phyloP scores from a whole-genome alignment of 2,888 invertebrate species.

The Cecidostiba fungosa region DNA sequence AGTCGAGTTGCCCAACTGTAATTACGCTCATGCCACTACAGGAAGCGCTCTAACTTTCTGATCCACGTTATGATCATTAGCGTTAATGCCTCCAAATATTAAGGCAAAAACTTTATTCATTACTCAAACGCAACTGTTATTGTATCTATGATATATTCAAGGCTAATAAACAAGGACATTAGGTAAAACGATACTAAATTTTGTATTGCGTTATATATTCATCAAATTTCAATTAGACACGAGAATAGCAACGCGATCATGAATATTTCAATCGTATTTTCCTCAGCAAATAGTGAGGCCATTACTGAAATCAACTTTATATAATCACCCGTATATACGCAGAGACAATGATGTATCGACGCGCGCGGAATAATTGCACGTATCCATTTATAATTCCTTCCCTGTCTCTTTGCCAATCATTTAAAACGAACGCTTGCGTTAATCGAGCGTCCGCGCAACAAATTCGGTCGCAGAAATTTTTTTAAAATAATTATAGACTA shows the following conservation, averaged over 20 bases:
- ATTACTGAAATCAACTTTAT: not conserved
- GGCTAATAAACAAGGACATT: not conserved
- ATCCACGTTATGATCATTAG: slow-evolving; percentile 9
- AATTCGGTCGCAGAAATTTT: slow-evolving; percentile 4
- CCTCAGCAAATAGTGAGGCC: not conserved
- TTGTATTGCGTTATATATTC: not conserved
- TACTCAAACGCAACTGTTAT: not conserved
- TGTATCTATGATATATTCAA: not conserved
- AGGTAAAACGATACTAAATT: not conserved
- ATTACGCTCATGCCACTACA: slow-evolving; percentile 13
- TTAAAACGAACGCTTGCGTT: slow-evolving; percentile 3
- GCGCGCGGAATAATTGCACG: not conserved
- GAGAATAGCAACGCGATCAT: not conserved
- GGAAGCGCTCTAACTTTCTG: not conserved
- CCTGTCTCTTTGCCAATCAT: slow-evolving; percentile 15
- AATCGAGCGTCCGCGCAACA: not conserved
- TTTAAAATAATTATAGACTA: slow-evolving; percentile 27
- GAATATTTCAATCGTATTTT: not conserved
- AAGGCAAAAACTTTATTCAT: not conserved
- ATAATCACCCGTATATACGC: not conserved
- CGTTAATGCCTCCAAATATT: not conserved
- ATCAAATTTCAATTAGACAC: not conserved
- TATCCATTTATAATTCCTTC: slow-evolving; percentile 31
- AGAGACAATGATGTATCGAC: not conserved
- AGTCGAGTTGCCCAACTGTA: slow-evolving; percentile 38